phyloP scores from a whole-genome alignment of 1,140 invertebrate species.

The Saxidomus purpurata region DNA sequence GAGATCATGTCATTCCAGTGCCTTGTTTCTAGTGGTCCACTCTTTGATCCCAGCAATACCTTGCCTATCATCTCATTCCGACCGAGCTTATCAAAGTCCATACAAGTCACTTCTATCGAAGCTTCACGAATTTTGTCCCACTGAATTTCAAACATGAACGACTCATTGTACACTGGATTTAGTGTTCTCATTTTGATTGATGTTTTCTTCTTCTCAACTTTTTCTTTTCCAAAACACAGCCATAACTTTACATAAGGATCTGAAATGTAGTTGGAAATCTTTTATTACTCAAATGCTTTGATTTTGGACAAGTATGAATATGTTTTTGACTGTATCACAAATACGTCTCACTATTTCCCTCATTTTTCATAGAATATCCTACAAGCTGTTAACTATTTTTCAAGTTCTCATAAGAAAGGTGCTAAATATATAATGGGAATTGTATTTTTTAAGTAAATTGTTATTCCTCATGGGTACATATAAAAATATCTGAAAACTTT shows the following conservation, averaged over 20 bases:
- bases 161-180: constrained; percentile 90
- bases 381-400: too few relatives aligned
- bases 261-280: constrained; percentile 78
- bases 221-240: constrained; percentile 87
- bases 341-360: too few relatives aligned
- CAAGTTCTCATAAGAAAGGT: too few relatives aligned
- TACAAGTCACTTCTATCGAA: constrained; percentile 94
- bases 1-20: constrained; percentile 97
- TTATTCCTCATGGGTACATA: too few relatives aligned
- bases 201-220: constrained; percentile 89
- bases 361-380: too few relatives aligned
- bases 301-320: too few relatives aligned
- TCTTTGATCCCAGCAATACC: constrained; percentile 92
- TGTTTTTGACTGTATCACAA: too few relatives aligned
- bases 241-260: constrained; percentile 90
- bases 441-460: too few relatives aligned
- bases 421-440: too few relatives aligned
- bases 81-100: constrained; percentile 96
- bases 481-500: too few relatives aligned
- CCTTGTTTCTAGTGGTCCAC: constrained; percentile 93
- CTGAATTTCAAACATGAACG: constrained; percentile 89
- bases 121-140: constrained; percentile 93
- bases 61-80: constrained; percentile 96
- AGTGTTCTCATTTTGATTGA: constrained; percentile 88
- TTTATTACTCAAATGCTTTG: too few relatives aligned